A percentile compares a stretch with the other conserved stretches of the same genome.
These are phyloP conservation scores for Gopherus evgoodei DNA, from an alignment of 2,113 vertebrate genomes.

Conservation along the genomic window DNA sequence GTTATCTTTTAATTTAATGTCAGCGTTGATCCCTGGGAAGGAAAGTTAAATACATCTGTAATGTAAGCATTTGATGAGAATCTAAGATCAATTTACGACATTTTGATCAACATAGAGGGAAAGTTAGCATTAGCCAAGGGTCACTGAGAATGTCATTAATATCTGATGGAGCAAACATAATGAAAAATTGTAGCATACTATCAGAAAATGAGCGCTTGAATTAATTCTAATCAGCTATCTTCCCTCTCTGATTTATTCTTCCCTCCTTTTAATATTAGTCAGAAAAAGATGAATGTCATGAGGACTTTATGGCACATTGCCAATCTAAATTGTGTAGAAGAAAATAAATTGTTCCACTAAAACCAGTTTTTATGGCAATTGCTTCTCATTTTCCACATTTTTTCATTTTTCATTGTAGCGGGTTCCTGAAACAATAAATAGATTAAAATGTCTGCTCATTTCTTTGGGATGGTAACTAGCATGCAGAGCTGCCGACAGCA, in stretches of 20 bases:
- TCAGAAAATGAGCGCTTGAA: background rate
- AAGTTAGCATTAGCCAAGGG: background rate
- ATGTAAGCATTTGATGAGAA: background rate
- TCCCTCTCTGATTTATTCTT: background rate
- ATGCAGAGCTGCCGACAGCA: too few relatives aligned
- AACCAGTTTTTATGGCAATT: conserved; percentile 30
- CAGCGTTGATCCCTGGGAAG: background rate
- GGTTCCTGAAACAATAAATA: background rate
- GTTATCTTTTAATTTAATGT: background rate
- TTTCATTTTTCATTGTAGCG: conserved; percentile 22
- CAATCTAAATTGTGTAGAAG: background rate
- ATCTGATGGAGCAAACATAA: background rate
- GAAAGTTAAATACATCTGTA: background rate
- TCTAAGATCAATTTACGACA: background rate
- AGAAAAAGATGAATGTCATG: background rate
- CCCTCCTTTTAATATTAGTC: background rate
- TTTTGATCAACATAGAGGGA: background rate
- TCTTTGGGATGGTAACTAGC: conserved; percentile 21
- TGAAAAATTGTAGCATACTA: background rate
- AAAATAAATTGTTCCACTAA: conserved; percentile 34
- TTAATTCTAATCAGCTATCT: background rate
- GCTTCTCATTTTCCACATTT: background rate
- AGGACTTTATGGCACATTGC: background rate
- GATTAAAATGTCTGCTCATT: conserved; percentile 40
- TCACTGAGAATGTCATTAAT: conserved; percentile 5